Evolutionary conservation across 2,888 invertebrate genomes (phyloP), one percentile per base, ranked within the genome.

Genomic region (Lutraria lutraria): DNA sequence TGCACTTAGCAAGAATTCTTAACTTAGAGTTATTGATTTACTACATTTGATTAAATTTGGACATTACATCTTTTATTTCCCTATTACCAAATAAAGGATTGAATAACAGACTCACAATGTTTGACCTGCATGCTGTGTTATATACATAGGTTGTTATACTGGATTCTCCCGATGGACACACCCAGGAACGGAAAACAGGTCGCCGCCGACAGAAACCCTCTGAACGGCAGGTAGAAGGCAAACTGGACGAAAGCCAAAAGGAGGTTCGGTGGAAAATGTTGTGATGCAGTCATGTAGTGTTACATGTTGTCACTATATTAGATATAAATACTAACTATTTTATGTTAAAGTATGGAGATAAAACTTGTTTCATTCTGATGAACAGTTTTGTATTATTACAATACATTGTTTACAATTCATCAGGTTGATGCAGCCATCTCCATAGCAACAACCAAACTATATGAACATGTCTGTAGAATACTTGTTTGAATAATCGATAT

Each of bases 181-280:
- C 81, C 19, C 54, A 16, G 16, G 56, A n/a, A 21, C 81, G 80
- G 79, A 84, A 86, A 34, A 31, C 79, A 34, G 85, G 88, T 25
- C 84, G 90, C 76, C 90, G 90, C n/a, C 89, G 83, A 29, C 76
- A 88, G 80, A 85, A 83, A 53, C 88, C 87, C 25, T 89, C 92
- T 0, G 95, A 95, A 91, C 94, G 94, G 25, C 94, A 95, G 95
- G 95, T 95, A 95, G 85, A 92, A 43, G 87, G 84, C 21, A 89
- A 87, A 25, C 90, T 85, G 83, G 93, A 94, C 76, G 88, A 90
- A 63, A 92, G 92, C 80, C 94, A 94, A 89, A 93, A 94, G 90
- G 94, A 94, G 95, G 93, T 95, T 94, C 92, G 95, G 94, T 94
- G 95, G 95, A 95, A 94, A 93, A 82, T 83, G 81, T 85, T 79